Conservation (phyloP, 1,140 invertebrate species). For the Dinoponera quadriceps region DNA sequence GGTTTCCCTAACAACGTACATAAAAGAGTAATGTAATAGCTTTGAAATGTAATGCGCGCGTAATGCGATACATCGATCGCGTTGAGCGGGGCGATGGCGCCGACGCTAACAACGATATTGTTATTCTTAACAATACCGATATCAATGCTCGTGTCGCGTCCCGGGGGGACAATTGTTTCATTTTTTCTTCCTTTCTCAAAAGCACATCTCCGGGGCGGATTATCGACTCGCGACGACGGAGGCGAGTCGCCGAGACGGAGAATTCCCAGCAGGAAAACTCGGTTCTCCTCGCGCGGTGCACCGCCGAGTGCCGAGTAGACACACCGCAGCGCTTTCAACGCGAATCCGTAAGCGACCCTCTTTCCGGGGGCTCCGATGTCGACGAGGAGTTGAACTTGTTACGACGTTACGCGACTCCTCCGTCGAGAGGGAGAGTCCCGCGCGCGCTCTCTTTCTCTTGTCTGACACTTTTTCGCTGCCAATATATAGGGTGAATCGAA, state of each 20-base stretch:
- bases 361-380: background rate
- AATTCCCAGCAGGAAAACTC: too few relatives aligned
- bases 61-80: background rate
- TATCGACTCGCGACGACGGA: too few relatives aligned
- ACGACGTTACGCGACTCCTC: conserved; percentile 63
- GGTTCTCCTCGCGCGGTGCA: too few relatives aligned
- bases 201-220: too few relatives aligned
- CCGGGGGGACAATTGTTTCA: too few relatives aligned
- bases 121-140: too few relatives aligned
- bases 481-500: conserved; percentile 70
- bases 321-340: conserved; percentile 3
- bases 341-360: conserved; percentile 33
- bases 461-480: conserved; percentile 61
- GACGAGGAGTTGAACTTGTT: conserved; percentile 62
- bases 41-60: too few relatives aligned
- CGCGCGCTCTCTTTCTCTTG: background rate
- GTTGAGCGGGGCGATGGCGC: background rate
- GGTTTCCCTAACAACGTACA: background rate
- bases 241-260: too few relatives aligned
- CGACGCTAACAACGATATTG: too few relatives aligned
- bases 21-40: background rate
- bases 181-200: too few relatives aligned
- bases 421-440: conserved; percentile 46
- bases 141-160: too few relatives aligned
- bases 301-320: background rate